Evolutionary conservation across 2,113 vertebrate species (phyloP).

Genomic region (Sphyrna mokarran): DNA sequence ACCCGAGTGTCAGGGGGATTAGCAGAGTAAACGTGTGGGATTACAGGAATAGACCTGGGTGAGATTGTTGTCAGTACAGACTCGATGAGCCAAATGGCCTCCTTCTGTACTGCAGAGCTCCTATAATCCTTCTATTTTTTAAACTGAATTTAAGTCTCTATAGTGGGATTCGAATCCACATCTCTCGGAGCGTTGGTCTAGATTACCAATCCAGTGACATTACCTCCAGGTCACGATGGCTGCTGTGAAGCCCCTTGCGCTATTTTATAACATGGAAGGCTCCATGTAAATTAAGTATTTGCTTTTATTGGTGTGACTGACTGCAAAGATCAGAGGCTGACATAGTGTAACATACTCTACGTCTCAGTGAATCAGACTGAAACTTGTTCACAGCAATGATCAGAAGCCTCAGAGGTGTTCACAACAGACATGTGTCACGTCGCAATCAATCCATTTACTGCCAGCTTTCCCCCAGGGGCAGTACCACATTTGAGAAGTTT

Average conservation of each 20-base stretch:
- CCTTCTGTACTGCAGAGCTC: too few species aligned
- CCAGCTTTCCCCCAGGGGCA: neutral
- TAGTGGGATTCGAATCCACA: too few species aligned
- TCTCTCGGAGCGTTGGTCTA: too few species aligned
- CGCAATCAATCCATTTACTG: neutral
- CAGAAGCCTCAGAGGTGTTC: neutral
- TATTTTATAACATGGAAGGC: neutral
- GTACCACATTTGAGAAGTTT: neutral
- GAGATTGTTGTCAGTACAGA: too few species aligned
- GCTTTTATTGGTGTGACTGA: neutral
- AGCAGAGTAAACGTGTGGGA: too few species aligned
- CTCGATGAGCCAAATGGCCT: too few species aligned
- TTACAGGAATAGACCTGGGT: too few species aligned
- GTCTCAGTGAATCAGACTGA: neutral
- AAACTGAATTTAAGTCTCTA: too few species aligned
- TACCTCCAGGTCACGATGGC: too few species aligned
- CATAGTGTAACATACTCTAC: neutral
- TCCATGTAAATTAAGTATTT: neutral
- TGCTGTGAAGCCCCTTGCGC: neutral
- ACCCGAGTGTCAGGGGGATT: too few species aligned
- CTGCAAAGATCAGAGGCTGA: neutral
- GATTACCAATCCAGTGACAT: too few species aligned
- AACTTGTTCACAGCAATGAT: neutral
- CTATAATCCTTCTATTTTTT: too few species aligned
- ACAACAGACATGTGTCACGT: neutral